phyloP scores from a whole-genome alignment of 2,113 vertebrate species.

The Microcebus griseorufus region DNA sequence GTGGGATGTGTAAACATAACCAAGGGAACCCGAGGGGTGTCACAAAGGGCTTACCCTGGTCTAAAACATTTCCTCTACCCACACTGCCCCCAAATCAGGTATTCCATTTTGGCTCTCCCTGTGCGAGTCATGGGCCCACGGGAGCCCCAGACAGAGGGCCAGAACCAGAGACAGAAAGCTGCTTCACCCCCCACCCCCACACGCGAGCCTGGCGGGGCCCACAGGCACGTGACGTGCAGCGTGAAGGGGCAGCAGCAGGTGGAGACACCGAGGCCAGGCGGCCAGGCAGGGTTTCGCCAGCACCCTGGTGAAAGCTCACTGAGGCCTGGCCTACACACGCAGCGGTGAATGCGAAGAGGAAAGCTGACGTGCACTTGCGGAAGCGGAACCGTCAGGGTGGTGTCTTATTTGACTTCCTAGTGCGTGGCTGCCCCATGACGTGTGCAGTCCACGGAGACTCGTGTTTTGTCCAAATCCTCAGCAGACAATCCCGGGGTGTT shows the following conservation, averaged over 20 bases:
- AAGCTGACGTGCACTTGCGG: fast-evolving
- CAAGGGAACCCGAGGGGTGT: not conserved
- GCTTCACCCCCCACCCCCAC: not conserved
- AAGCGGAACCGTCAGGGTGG: fast-evolving
- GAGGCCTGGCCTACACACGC: not conserved
- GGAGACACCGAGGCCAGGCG: not conserved
- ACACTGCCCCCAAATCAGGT: not conserved
- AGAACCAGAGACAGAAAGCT: not conserved
- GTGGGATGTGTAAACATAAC: no score
- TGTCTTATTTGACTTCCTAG: not conserved
- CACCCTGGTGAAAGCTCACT: not conserved
- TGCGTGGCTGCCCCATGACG: not conserved
- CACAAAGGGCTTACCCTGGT: not conserved
- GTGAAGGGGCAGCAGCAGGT: no score
- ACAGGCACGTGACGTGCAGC: no score
- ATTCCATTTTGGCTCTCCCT: not conserved
- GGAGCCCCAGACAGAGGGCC: not conserved
- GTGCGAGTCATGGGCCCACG: not conserved
- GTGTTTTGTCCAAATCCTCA: not conserved
- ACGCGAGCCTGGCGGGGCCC: not conserved
- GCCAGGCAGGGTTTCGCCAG: not conserved
- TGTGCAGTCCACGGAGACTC: not conserved
- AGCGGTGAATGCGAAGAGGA: not conserved
- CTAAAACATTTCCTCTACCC: not conserved
- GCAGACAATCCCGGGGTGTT: no score